Conservation (phyloP, 2,797 vertebrate species). For the Malurus leucopterus region DNA sequence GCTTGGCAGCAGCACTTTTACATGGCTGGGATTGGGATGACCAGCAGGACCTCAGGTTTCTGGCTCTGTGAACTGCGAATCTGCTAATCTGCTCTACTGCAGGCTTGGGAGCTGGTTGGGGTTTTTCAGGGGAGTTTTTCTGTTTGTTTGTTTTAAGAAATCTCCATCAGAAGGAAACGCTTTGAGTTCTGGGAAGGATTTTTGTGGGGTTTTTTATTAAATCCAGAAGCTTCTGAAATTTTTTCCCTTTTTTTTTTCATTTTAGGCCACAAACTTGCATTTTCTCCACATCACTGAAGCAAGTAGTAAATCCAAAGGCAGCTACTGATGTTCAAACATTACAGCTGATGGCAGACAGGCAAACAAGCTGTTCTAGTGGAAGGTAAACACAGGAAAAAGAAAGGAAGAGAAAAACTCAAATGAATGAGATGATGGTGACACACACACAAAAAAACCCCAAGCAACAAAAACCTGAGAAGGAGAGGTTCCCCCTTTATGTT, state of each 20-base stretch:
- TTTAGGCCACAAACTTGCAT: not conserved
- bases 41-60: not conserved
- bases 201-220: not conserved
- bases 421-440: not conserved
- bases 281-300: not conserved
- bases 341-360: not conserved
- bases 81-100: not conserved
- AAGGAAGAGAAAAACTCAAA: not conserved
- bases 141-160: not conserved
- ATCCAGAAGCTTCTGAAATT: not conserved
- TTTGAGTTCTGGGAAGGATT: not conserved
- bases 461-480: not conserved
- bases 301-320: not conserved
- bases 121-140: accelerated
- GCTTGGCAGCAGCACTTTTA: not conserved
- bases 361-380: not conserved
- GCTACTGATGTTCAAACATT: not conserved
- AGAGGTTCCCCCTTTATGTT: not conserved
- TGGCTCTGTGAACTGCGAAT: not conserved
- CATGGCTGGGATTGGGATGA: not conserved
- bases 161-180: not conserved
- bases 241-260: not conserved
- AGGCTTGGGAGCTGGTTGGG: not conserved
- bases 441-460: accelerated
- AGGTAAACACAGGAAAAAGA: not conserved